Evolutionary conservation across 2,113 vertebrate genomes (phyloP).

Genomic region (Oreotrochilus melanogaster): DNA sequence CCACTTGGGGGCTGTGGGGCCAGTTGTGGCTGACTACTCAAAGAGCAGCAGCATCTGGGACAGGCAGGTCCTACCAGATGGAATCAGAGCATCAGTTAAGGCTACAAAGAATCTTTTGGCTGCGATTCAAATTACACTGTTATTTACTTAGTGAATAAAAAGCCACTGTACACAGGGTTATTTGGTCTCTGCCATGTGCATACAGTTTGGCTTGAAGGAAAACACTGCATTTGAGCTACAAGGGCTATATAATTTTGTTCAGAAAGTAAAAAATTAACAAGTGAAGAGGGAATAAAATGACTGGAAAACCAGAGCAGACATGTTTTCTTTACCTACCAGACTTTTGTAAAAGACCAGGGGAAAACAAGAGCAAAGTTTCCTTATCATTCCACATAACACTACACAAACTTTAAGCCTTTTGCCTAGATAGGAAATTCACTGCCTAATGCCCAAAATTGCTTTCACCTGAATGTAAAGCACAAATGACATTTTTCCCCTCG

Average conservation of each 20-base stretch:
- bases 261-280: background rate
- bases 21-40: background rate
- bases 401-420: background rate
- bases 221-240: rapidly evolving
- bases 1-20: rapidly evolving
- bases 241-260: background rate
- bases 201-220: background rate
- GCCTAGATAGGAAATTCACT: background rate
- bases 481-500: background rate
- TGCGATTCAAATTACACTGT: background rate
- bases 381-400: background rate
- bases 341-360: background rate
- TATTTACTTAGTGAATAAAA: background rate
- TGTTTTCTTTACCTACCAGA: background rate
- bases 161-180: background rate
- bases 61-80: background rate
- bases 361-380: background rate
- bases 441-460: background rate
- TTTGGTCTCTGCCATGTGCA: background rate
- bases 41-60: background rate
- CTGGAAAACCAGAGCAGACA: background rate
- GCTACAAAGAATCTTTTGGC: background rate
- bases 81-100: background rate
- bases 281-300: background rate
- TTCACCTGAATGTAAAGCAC: background rate